Percentiles rank a stretch among this genome's conserved stretches.
These are phyloP conservation scores for Diglossa cyanea DNA, from an alignment of 2,797 vertebrate genomes.

Conservation along the genomic window DNA sequence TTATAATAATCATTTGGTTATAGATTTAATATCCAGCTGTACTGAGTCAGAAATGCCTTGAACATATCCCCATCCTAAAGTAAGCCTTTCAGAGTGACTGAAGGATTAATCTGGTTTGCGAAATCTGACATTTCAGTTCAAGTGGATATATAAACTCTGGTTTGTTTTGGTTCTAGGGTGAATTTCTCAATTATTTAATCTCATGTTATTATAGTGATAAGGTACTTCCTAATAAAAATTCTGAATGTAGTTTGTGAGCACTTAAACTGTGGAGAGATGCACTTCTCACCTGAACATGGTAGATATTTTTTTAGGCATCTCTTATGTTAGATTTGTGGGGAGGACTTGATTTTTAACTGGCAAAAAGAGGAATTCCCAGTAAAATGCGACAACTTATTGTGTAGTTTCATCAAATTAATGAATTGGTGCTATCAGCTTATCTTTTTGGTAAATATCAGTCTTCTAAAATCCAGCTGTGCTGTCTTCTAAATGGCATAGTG, in stretches of 20 bases:
- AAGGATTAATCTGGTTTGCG: neutral
- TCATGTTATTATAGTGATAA: constrained; percentile 21
- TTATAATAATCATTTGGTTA: neutral
- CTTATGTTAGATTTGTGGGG: neutral
- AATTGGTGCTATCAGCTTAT: neutral
- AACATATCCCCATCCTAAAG: neutral
- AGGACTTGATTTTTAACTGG: neutral
- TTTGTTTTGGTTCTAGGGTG: neutral
- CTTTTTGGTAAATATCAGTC: neutral
- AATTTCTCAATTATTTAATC: constrained; percentile 26
- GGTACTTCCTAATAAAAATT: constrained; percentile 13
- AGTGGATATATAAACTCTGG: neutral
- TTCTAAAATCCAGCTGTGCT: neutral
- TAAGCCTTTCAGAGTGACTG: neutral
- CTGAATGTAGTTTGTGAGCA: neutral
- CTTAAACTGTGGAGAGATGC: neutral
- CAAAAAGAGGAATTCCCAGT: neutral
- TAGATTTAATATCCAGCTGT: neutral
- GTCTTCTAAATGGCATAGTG: neutral
- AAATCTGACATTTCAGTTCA: neutral
- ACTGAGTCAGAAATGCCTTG: neutral
- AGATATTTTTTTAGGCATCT: neutral
- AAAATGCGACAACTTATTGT: neutral
- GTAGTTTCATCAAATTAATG: neutral
- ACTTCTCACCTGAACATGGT: neutral